These are phyloP conservation scores for Hydrochoerus hydrochaeris DNA, from an alignment of 2,113 vertebrate genomes.

Conservation along the genomic window DNA sequence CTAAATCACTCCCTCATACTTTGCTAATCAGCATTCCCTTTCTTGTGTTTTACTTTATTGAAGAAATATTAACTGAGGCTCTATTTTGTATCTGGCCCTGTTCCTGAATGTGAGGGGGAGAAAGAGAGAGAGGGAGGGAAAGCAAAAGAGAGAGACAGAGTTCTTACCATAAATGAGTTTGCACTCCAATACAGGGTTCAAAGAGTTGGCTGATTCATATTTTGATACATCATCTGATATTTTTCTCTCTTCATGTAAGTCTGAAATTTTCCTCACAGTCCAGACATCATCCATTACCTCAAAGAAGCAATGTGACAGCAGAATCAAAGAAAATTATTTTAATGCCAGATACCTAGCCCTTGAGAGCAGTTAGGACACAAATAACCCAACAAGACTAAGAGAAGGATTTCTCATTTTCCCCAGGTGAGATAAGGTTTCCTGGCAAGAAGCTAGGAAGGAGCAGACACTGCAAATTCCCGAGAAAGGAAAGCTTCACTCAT, in stretches of 20 bases:
- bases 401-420: neutral
- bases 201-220: neutral
- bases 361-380: neutral
- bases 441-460: neutral
- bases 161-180: neutral
- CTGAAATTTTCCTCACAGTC: neutral
- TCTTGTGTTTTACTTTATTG: constrained; percentile 33
- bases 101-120: neutral
- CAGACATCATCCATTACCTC: neutral
- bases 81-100: neutral
- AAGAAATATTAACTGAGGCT: neutral
- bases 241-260: neutral
- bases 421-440: neutral
- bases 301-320: neutral
- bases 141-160: too few relatives aligned
- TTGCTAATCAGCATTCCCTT: neutral
- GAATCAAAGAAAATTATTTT: neutral
- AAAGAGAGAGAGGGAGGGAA: neutral
- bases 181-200: neutral
- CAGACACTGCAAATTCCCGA: neutral
- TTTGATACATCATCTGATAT: neutral
- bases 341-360: neutral
- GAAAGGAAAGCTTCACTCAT: neutral
- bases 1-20: neutral
- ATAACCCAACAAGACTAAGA: neutral